Conservation (phyloP, 2,888 invertebrate genomes). For the Lithophane ornitopus region DNA sequence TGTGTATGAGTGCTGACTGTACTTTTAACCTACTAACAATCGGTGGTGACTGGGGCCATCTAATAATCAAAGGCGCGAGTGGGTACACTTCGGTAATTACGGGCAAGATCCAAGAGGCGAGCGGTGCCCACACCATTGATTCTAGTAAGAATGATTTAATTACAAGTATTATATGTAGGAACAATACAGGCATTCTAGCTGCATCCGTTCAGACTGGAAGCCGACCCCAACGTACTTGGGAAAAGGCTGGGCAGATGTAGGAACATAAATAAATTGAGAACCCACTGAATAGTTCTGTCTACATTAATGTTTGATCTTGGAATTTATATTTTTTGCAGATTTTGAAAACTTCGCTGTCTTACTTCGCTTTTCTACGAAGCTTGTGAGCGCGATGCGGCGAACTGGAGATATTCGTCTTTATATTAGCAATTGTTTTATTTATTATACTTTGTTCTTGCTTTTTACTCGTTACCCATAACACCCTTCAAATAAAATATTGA, state of each 20-base stretch:
- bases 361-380: conserved; percentile 44
- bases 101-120: too few species aligned
- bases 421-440: neutral
- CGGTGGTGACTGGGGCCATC: too few species aligned
- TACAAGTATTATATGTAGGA: neutral
- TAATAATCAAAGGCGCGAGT: too few species aligned
- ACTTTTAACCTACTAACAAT: too few species aligned
- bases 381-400: too few species aligned
- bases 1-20: too few species aligned
- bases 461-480: neutral
- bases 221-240: neutral
- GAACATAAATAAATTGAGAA: neutral
- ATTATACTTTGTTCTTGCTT: neutral
- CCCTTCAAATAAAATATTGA: conserved; percentile 1
- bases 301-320: neutral
- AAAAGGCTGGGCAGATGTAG: neutral
- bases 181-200: neutral
- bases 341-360: conserved; percentile 39
- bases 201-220: neutral
- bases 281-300: too few species aligned
- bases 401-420: too few species aligned
- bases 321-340: conserved; percentile 35
- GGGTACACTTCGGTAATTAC: too few species aligned
- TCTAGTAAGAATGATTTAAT: neutral
- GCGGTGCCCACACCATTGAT: too few species aligned